phyloP scores from a whole-genome alignment of 2,113 vertebrate species.

The Eudorcas thomsonii region DNA sequence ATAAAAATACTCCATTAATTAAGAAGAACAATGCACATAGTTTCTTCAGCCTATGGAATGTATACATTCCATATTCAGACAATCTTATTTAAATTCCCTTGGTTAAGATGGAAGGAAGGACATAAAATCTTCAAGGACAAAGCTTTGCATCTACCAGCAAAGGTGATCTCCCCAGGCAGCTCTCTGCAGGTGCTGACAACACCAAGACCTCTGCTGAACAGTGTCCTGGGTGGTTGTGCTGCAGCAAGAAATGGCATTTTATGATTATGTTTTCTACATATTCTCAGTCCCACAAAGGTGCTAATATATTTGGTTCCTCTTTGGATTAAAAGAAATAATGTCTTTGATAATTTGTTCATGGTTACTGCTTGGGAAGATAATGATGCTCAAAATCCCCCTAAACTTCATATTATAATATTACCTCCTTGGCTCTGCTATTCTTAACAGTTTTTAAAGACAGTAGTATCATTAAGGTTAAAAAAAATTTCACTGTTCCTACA shows the following conservation, averaged over 20 bases:
- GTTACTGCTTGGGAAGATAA: constrained; percentile 59
- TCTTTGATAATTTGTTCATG: constrained; percentile 60
- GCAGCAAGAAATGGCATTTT: neutral
- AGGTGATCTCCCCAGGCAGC: neutral
- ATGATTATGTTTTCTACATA: constrained; percentile 21
- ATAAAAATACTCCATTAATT: neutral
- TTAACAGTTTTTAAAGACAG: constrained; percentile 60
- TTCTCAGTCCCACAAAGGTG: constrained; percentile 22
- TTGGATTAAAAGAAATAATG: constrained; percentile 52
- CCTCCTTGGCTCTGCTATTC: constrained; percentile 59
- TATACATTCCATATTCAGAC: neutral
- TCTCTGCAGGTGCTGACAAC: neutral
- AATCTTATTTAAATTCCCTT: neutral
- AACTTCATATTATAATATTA: constrained; percentile 51
- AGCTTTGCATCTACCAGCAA: neutral
- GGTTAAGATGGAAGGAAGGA: neutral
- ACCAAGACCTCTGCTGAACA: neutral
- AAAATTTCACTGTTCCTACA: constrained; percentile 44
- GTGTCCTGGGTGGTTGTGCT: neutral
- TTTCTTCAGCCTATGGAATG: neutral
- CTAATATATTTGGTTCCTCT: constrained; percentile 39
- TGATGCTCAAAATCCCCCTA: constrained; percentile 46
- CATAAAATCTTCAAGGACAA: constrained; percentile 17
- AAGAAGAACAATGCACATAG: neutral
- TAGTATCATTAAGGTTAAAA: constrained; percentile 51